phyloP scores from a whole-genome alignment of 2,888 invertebrate species.

The Erebia aethiops region DNA sequence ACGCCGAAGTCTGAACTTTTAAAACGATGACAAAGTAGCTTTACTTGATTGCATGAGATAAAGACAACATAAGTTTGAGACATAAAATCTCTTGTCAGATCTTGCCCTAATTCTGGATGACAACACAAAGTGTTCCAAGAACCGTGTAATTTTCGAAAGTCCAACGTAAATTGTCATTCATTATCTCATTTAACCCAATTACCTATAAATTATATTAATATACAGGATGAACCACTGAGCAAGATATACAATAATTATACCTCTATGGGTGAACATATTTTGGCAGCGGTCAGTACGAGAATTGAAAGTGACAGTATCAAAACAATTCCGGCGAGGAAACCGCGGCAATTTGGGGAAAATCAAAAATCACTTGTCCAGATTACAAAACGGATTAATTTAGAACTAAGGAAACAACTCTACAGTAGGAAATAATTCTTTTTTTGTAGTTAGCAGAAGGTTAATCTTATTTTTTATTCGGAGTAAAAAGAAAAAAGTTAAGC shows the following conservation, averaged over 20 bases:
- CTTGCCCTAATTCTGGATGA: constrained; percentile 11
- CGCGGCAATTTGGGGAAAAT: background rate
- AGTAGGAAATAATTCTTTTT: too few relatives aligned
- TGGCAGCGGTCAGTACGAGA: background rate
- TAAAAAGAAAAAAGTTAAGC: too few relatives aligned
- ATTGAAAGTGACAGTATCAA: background rate
- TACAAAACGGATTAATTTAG: background rate
- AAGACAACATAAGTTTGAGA: background rate
- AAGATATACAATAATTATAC: too few relatives aligned
- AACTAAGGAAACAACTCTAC: background rate
- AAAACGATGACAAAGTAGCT: too few relatives aligned
- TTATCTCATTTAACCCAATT: constrained; percentile 62
- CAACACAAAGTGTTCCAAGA: constrained; percentile 5
- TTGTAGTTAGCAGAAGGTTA: too few relatives aligned
- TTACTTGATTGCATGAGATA: background rate
- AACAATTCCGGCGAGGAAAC: background rate
- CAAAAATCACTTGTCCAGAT: background rate
- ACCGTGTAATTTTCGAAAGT: constrained; percentile 18
- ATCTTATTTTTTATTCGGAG: too few relatives aligned
- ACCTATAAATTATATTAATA: constrained; percentile 53
- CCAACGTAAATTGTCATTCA: constrained; percentile 16
- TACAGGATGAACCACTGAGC: constrained; percentile 2
- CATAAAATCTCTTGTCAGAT: background rate
- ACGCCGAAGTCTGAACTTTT: too few relatives aligned
- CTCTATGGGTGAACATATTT: too few relatives aligned